These are phyloP conservation scores for Drosophila neonasuta DNA, from an alignment of 2,888 invertebrate species.

Conservation along the genomic window DNA sequence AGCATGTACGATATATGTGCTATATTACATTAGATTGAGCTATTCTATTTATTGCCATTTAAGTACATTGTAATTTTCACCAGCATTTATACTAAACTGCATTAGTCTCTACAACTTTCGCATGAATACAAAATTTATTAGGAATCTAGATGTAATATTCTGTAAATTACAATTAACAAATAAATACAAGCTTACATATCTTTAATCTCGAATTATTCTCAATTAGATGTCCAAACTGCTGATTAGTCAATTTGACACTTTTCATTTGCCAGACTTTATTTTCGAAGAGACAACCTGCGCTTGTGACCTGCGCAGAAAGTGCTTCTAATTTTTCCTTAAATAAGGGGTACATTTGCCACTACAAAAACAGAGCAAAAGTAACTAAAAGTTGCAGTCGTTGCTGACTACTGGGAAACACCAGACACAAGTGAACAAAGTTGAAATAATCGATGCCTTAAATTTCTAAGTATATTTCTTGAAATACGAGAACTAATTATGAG, in stretches of 20 bases:
- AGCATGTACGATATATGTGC: constrained; percentile 55
- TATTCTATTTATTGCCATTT: constrained; percentile 66
- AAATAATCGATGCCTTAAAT: neutral
- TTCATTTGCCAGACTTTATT: neutral
- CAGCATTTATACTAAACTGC: constrained; percentile 28
- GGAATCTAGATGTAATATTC: constrained; percentile 1
- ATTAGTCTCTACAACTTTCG: constrained; percentile 20
- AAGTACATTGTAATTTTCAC: constrained; percentile 52
- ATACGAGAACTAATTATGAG: no score
- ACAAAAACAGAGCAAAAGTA: constrained; percentile 53
- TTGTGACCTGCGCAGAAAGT: constrained; percentile 53
- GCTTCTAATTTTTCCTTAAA: constrained; percentile 1
- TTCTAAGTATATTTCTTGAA: constrained; percentile 27
- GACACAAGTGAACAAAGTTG: constrained; percentile 36
- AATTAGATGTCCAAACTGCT: neutral
- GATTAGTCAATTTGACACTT: neutral
- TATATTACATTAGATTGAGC: constrained; percentile 68
- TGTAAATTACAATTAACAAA: constrained; percentile 22
- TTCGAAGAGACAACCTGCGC: neutral
- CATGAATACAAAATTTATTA: neutral
- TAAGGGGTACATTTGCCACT: constrained; percentile 20
- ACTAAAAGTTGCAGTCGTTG: constrained; percentile 65
- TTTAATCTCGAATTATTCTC: neutral
- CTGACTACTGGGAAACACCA: constrained; percentile 56
- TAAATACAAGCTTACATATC: neutral